Evolutionary conservation across 1,140 invertebrate genomes (phyloP), one percentile per base, ranked within the genome.

Genomic region (Drosophila fuyamai): DNA sequence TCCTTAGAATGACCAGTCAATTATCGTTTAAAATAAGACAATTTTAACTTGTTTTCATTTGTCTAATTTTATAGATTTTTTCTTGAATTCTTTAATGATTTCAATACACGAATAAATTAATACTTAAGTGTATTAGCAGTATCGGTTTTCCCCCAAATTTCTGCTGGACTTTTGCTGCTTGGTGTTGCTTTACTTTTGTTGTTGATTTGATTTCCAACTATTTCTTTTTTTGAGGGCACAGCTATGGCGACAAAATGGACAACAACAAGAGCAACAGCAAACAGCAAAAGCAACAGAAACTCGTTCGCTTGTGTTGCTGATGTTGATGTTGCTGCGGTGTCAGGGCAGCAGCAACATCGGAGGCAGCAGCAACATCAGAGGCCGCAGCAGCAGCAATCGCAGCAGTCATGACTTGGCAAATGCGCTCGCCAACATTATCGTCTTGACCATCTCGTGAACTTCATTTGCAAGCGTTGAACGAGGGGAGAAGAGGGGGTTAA

Each of bases 401-500:
- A 79, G 47, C 71, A 75, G 73, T 72, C 72, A 86, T 80, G 84
- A 89, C 84, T 86, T 80, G 83, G 79, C 83, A 88, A 88, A 88
- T 88, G 80, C 84, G 83, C 84, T 86, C 58, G 83, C 83, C 76
- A 88, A 88, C 83, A 88, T 88, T 88, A 88, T 88, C 83, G 84
- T 89, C 76, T 88, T 88, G 84, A 88, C 84, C 84, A 88, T 88
- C 84, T 88, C 84, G 84, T 88, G 84, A 88, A 88, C 84, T 88
- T 88, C 84, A 88, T 88, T 88, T 88, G 84, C 84, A 85, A 88
- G 76, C 82, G 76, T 65, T 76, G 71, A 44, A 46, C 12, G 36
- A 48, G 6, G 10, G 32, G 16, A 14, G 36, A 6, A 6, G 14
- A 18, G 41, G 5, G 38, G 43, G n/a, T 40, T 40, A 36, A 16